Evolutionary conservation across 53 echinoderm and acorn worm species (phyloP).

Genomic region (Henricia sp.): DNA sequence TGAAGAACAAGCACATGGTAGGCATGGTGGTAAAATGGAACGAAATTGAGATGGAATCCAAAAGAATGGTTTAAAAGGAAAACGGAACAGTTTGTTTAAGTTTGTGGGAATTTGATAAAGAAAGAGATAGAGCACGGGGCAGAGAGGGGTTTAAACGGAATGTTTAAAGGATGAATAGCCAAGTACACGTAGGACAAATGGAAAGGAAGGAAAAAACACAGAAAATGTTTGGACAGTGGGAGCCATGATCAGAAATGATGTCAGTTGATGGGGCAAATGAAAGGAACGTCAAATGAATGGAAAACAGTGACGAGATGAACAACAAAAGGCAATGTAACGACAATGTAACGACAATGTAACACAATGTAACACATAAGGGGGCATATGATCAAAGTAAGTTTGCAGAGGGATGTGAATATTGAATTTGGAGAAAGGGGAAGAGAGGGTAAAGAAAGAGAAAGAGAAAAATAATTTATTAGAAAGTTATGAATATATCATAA

Average conservation of each 20-base stretch:
- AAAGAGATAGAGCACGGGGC: background rate
- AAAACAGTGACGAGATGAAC: background rate
- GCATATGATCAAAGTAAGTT: background rate
- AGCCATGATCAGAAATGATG: too few relatives aligned
- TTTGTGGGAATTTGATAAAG: too few relatives aligned
- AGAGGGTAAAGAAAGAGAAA: constrained; percentile 29
- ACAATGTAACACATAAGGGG: too few relatives aligned
- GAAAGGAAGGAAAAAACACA: background rate
- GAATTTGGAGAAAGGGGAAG: background rate
- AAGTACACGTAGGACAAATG: background rate
- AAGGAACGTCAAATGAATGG: background rate
- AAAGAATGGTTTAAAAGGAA: constrained; percentile 7
- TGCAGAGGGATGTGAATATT: background rate
- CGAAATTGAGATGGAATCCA: background rate
- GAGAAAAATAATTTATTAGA: background rate
- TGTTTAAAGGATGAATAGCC: background rate
- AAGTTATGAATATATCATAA: too few relatives aligned
- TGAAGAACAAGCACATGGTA: background rate
- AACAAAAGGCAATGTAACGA: background rate
- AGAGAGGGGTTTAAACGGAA: background rate
- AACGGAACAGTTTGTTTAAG: too few relatives aligned
- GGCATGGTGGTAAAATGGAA: background rate
- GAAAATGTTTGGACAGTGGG: too few relatives aligned
- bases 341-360: background rate
- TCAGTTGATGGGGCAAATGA: background rate